Evolutionary conservation across 2,113 vertebrate genomes (phyloP).

Genomic region (Calidris pugnax): DNA sequence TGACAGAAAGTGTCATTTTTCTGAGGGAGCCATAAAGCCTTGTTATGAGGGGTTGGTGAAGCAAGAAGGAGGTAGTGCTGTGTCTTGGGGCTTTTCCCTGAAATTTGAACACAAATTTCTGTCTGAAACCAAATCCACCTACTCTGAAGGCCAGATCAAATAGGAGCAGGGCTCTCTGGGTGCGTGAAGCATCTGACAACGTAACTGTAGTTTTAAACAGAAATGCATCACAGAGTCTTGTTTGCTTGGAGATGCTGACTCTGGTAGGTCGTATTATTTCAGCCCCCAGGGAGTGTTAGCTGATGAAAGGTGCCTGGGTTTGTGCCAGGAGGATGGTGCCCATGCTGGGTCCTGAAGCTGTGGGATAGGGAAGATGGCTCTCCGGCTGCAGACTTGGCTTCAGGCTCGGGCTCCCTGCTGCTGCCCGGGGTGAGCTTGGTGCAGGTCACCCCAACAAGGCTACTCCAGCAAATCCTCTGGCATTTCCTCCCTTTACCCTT

Average conservation of each 20-base stretch:
- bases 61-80: neutral
- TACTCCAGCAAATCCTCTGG: neutral
- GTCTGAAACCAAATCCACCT: neutral
- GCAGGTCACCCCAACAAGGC: neutral
- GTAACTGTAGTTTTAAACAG: neutral
- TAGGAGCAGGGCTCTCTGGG: neutral
- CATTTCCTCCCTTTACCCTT: neutral
- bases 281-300: neutral
- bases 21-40: neutral
- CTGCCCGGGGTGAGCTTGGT: neutral
- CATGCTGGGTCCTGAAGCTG: neutral
- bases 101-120: neutral
- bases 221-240: neutral
- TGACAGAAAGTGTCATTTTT: neutral
- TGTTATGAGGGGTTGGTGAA: neutral
- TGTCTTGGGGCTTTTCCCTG: neutral
- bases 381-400: neutral
- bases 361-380: neutral
- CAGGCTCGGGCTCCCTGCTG: neutral
- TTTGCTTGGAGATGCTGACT: neutral
- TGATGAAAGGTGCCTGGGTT: neutral
- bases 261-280: neutral
- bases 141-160: neutral
- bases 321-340: neutral
- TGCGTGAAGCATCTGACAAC: accelerated